Evolutionary conservation across 1,140 invertebrate species (phyloP).

Genomic region (Delia radicum): DNA sequence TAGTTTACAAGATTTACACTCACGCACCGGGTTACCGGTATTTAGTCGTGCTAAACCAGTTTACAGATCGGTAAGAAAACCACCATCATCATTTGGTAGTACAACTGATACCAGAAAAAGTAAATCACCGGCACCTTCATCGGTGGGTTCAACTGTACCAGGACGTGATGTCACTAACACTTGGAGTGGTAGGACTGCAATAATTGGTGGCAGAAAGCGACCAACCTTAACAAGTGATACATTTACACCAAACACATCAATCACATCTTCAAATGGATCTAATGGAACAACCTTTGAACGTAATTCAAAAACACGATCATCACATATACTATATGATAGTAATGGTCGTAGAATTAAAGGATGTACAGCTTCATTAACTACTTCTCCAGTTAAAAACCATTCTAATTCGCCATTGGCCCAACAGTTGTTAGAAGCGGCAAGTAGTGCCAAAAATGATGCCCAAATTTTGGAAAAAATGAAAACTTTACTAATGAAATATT

Average conservation of each 20-base stretch:
- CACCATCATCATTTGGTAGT: constrained; percentile 30
- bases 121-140: neutral
- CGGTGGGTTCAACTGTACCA: constrained; percentile 49
- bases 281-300: constrained; percentile 59
- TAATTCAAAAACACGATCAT: constrained; percentile 64
- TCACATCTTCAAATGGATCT: neutral
- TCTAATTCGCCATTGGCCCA: constrained; percentile 65
- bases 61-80: constrained; percentile 51
- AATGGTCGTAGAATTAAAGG: constrained; percentile 59
- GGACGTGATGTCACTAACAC: constrained; percentile 63
- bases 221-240: constrained; percentile 68
- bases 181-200: constrained; percentile 65
- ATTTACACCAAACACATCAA: constrained; percentile 58
- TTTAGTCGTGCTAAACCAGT: constrained; percentile 45
- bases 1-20: constrained; percentile 44
- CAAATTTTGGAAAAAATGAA: constrained; percentile 71
- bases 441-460: constrained; percentile 68
- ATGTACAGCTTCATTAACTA: constrained; percentile 51
- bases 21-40: constrained; percentile 33
- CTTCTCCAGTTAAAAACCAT: constrained; percentile 61
- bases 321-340: constrained; percentile 63
- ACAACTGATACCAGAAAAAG: constrained; percentile 3
- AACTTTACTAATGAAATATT: constrained; percentile 68
- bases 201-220: constrained; percentile 57
- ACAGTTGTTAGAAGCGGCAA: constrained; percentile 69